Base-by-base conservation (phyloP, 2,797 vertebrate species). In the Lagorchestes hirsutus region DNA sequence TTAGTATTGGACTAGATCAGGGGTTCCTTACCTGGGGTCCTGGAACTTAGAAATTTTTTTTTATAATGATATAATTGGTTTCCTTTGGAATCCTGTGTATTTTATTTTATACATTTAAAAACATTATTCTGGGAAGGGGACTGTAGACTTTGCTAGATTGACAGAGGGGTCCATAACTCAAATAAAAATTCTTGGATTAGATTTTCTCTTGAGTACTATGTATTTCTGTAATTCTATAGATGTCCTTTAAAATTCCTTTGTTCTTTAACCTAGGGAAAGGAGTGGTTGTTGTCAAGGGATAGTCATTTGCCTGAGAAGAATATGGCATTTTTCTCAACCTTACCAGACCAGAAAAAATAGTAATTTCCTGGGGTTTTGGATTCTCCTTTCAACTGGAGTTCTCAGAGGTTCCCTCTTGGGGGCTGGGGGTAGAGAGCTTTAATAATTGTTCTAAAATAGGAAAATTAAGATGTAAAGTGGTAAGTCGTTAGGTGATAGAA, bases 241-340 rank as follows among this genome's bases (percentile, higher is more conserved):
- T 82, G 67, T 40, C 67, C n/a, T 24, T 18, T 82, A 46, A 22
- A 46, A 82, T 46, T 82, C n/a, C n/a, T 82, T 82, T 24, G 6
- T 40, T 46, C 67, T 82, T 24, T 46, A 74, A 40, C 67, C 1
- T 3, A 40, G n/a, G n/a, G 8, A 46, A 82, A 1, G 18, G n/a
- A 82, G n/a, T 82, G 22, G n/a, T 46, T 40, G n/a, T 74, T 74
- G 95, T 95, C 95, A 46, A 57, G 95, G 95, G 92, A 97, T 96
- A 58, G 94, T 96, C 92, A 92, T 90, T 91, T 94, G 40, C 56
- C 52, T 14, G 93, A 87, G 92, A 28, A 94, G 92, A 92, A 8
- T 27, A 96, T 93, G 50, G 67, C 50, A 93, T 91, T 97, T 96
- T 96, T 94, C 74, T 55, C 96, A 46, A 67, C 2, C 92, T 96